A percentile compares a stretch with the other conserved stretches of the same genome.
Conservation (phyloP, 2,888 invertebrate genomes). For the Drosophila glabriapex region DNA sequence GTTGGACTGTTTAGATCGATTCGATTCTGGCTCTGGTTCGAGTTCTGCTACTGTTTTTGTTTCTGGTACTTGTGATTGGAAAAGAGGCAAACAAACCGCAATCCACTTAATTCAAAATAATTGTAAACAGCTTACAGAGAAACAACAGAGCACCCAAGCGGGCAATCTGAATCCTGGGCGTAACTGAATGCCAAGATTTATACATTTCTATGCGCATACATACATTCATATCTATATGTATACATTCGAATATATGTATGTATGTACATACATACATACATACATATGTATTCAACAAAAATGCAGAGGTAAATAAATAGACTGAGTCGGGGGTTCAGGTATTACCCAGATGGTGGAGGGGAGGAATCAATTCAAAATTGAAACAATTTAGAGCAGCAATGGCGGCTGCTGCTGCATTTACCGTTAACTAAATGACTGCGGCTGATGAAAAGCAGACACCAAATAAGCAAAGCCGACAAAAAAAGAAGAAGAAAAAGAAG, state of each 20-base stretch:
- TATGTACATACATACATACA: too few relatives aligned
- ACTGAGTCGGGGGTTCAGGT: conserved; percentile 19
- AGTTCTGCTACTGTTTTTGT: not conserved
- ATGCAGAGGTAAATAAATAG: conserved; percentile 60
- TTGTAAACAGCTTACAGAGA: conserved; percentile 65
- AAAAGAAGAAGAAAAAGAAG: conserved; percentile 6
- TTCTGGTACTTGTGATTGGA: not conserved
- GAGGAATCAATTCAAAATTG: conserved; percentile 14
- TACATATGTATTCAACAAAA: conserved; percentile 25
- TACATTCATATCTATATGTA: conserved; percentile 3
- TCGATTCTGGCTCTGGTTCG: conserved; percentile 4
- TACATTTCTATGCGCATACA: conserved; percentile 12
- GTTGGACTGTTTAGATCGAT: conserved; percentile 12
- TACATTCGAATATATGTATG: conserved; percentile 7
- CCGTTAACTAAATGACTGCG: conserved; percentile 69
- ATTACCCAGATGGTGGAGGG: conserved; percentile 27
- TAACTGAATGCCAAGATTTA: conserved; percentile 71
- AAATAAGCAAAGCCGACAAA: conserved; percentile 30
- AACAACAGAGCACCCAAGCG: conserved; percentile 42
- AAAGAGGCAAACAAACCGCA: conserved; percentile 36
- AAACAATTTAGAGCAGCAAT: conserved; percentile 38
- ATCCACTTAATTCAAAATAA: conserved; percentile 69
- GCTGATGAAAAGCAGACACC: conserved; percentile 74
- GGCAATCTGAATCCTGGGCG: conserved; percentile 61
- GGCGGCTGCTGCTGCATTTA: conserved; percentile 60